Evolutionary conservation across 2,888 invertebrate genomes (phyloP).

Genomic region (Dynastes hyllus): DNA sequence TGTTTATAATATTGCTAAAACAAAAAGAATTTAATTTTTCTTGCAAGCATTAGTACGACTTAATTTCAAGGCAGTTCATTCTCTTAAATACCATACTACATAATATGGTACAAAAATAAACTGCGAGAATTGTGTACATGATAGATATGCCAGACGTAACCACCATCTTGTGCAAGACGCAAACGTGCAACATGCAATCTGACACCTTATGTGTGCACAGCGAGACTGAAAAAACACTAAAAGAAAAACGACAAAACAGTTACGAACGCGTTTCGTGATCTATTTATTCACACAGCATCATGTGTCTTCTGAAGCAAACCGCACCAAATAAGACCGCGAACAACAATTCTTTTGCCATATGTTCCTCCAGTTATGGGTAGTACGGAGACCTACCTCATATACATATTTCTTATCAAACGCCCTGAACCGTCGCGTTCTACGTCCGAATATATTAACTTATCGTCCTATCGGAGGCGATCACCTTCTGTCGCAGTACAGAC

Average conservation of each 20-base stretch:
- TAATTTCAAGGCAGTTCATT: no score
- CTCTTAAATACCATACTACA: no score
- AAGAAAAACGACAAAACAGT: constrained; percentile 23
- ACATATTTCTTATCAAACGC: constrained; percentile 53
- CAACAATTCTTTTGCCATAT: constrained; percentile 38
- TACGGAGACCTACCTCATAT: constrained; percentile 34
- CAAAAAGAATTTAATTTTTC: no score
- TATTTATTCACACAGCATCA: constrained; percentile 37
- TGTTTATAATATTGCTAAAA: no score
- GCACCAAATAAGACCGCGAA: constrained; percentile 43
- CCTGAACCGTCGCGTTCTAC: constrained; percentile 50
- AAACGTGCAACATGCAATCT: constrained; percentile 35
- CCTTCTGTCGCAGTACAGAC: constrained; percentile 45
- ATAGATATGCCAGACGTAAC: constrained; percentile 24
- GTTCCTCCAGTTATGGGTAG: constrained; percentile 16
- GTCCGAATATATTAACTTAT: constrained; percentile 61
- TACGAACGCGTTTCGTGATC: constrained; percentile 37
- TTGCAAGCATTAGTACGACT: no score
- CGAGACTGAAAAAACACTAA: constrained; percentile 22
- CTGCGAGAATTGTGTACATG: background rate
- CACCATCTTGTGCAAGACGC: constrained; percentile 20
- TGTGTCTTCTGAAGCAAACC: constrained; percentile 41
- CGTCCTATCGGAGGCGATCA: constrained; percentile 58
- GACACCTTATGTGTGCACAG: constrained; percentile 34
- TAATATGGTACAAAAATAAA: constrained; percentile 2